Base-by-base conservation (phyloP, 2,888 invertebrate genomes). In the Lissocephala sabroskyi region DNA sequence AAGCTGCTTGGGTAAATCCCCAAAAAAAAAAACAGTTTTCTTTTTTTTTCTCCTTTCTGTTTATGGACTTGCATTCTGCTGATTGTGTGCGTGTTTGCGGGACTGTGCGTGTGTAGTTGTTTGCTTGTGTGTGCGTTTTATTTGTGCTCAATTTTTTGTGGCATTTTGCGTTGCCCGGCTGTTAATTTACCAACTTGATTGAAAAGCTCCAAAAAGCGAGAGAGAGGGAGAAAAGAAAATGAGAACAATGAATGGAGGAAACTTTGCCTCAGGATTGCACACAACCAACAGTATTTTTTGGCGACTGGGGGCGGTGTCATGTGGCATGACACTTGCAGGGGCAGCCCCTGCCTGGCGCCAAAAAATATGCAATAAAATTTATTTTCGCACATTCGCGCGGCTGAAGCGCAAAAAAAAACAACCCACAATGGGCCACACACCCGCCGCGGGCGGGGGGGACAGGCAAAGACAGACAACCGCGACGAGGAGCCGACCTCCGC, bases 351-450 rank as follows among this genome's bases (percentile, higher is more conserved):
- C n/a, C 7, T 40, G 49, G 41, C 50, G 76, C 76, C 78, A 50
- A 77, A 61, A 77, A 71, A 71, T 71, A 67, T 75, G 78, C 76
- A 78, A 71, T 78, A 65, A 78, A 71, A 67, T 67, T 62, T 71
- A 76, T 75, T 65, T 51, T 40, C 35, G 55, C 45, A 61, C 49
- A 61, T 45, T 49, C 36, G 35, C 48, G 47, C 46, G 40, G 42
- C 30, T 17, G 6, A 10, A 44, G 36, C 28, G 18, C 32, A 10
- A 29, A 23, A 43, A 41, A 13, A 47, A 7, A 17, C 30, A 30
- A 45, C 45, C 10, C 16, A 19, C 19, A 50, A 36, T 43, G 41
- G 45, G 37, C 23, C 6, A 33, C 3, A 18, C 6, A 18, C 2
- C 18, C 10, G 9, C 28, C 4, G 14, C 3, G 6, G 18, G 41